Evolutionary conservation across 2,113 vertebrate genomes (phyloP).

Genomic region (Dipodomys ordii): DNA sequence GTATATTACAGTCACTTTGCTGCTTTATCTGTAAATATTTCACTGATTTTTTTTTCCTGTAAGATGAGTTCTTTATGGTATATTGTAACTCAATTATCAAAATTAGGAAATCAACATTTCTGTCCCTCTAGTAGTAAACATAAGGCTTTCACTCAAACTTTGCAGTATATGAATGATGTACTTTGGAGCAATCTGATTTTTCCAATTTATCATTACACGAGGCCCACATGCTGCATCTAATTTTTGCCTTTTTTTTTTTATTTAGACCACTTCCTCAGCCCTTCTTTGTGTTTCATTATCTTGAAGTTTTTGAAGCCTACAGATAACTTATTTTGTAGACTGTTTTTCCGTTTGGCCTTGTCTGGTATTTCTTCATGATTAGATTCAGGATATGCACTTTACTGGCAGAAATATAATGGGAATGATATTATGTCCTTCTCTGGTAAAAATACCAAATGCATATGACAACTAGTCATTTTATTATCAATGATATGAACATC

Average conservation of each 20-base stretch:
- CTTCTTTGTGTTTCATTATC: neutral
- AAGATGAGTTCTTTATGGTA: neutral
- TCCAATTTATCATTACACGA: neutral
- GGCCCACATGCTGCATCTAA: neutral
- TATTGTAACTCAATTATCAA: neutral
- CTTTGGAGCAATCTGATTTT: slow-evolving; percentile 31
- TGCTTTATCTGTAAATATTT: neutral
- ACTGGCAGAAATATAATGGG: neutral
- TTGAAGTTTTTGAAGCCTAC: slow-evolving; percentile 15
- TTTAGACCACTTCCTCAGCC: neutral
- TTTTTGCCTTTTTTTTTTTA: slow-evolving; percentile 17
- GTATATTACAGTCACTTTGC: neutral
- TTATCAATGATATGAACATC: neutral
- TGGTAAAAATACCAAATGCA: neutral
- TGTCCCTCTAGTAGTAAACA: neutral
- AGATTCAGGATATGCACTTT: neutral
- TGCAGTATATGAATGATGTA: neutral
- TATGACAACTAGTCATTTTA: neutral
- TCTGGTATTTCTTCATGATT: slow-evolving; percentile 17
- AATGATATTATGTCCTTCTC: slow-evolving; percentile 1
- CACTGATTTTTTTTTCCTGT: neutral
- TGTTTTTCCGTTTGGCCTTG: neutral
- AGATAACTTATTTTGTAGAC: slow-evolving; percentile 27
- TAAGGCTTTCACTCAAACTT: neutral
- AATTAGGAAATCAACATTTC: neutral